Evolutionary conservation across 2,888 invertebrate genomes (phyloP), one percentile per base, ranked within the genome.

Genomic region (Miltochrista miniata): DNA sequence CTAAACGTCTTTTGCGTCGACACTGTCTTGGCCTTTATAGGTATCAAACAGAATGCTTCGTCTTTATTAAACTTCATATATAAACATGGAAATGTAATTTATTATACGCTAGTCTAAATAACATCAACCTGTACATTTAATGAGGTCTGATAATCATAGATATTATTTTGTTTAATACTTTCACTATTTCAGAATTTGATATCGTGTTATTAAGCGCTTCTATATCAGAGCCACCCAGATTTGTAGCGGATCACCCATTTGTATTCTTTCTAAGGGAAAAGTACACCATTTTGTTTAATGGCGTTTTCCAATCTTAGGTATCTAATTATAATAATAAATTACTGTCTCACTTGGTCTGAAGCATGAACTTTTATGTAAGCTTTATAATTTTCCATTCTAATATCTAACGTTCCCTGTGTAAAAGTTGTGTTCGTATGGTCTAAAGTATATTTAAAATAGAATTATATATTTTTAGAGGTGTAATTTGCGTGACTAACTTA

Each of bases 211-310:
- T 43, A 14, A 49, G 48, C 34, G 48, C 43, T 44, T 1, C 37
- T 18, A 7, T 48, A 18, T n/a, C 42, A n/a, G n/a, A n/a, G 14
- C 24, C 45, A n/a, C 2, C 3, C 13, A 11, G 8, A 12, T 78
- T 80, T 51, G 45, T 51, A 8, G 81, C 79, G 5, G 64, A 81
- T 45, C 81, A 74, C 59, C 81, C 81, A n/a, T 83, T 77, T 64
- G 40, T 72, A 24, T 83, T 74, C 58, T 66, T 59, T 55, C 62
- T 83, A 39, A 70, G 48, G 30, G 46, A 62, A 34, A 54, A 62
- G 39, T 29, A 59, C 18, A 75, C 59, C 30, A 51, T 54, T 37
- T 37, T 81, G 29, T 81, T 82, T 55, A 74, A 47, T 50, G 83
- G 83, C 56, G 58, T 71, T 10, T 79, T 61, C 62, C 61, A 59